These are phyloP conservation scores for Lates japonicus DNA, from an alignment of 2,797 vertebrate species.

Conservation along the genomic window DNA sequence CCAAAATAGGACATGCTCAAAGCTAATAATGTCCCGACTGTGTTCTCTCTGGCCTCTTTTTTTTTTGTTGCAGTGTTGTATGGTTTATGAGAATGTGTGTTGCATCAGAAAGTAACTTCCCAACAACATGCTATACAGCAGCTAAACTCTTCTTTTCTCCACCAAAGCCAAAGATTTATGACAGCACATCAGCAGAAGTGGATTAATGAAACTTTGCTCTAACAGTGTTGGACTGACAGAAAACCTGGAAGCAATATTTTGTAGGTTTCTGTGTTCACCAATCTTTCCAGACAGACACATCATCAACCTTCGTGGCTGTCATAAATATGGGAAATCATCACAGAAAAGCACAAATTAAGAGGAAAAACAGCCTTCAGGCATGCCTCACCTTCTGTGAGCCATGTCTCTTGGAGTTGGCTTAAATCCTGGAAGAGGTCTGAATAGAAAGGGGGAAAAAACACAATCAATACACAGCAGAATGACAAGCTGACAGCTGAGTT, in stretches of 20 bases:
- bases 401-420: constrained; percentile 97
- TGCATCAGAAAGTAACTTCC: constrained; percentile 55
- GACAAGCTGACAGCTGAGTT: background rate
- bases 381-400: constrained; percentile 96
- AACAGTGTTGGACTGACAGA: background rate
- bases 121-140: constrained; percentile 6
- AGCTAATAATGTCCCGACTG: constrained; percentile 78
- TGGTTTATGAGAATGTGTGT: constrained; percentile 63
- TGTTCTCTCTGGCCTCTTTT: constrained; percentile 44
- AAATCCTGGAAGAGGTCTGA: constrained; percentile 98
- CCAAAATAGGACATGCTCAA: constrained; percentile 80
- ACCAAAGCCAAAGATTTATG: background rate
- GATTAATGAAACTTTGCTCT: background rate
- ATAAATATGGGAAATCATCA: constrained; percentile 19
- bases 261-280: background rate
- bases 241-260: background rate
- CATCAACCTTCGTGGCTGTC: background rate
- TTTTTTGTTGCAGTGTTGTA: constrained; percentile 25
- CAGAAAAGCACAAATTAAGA: constrained; percentile 20
- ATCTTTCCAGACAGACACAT: constrained; percentile 6
- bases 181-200: constrained; percentile 6
- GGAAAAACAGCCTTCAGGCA: constrained; percentile 46
- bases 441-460: constrained; percentile 44
- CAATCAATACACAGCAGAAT: constrained; percentile 22
- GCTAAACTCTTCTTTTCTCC: background rate